Evolutionary conservation across 1,140 invertebrate species (phyloP), one percentile per base, ranked within the genome.

Genomic region (Diabrotica undecimpunctata): DNA sequence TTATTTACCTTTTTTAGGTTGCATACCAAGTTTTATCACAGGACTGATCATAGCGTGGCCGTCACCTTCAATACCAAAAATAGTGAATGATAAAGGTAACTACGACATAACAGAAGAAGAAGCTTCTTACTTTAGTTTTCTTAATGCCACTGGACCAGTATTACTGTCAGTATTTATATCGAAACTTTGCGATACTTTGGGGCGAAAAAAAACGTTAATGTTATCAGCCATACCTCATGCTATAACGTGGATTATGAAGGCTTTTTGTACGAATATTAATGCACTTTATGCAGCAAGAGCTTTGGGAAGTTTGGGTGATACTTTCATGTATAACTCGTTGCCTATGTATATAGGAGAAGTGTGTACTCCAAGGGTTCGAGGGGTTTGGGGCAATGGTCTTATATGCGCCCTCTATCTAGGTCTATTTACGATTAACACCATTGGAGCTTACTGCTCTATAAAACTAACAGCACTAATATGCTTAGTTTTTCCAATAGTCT

Each of bases 321-420:
- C 67, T 6, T 69, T 67, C 41, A 61, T 72, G 35, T 77, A 75
- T 54, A 61, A 69, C 4, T 64, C 69, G 4, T 54, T 76, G n/a
- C 85, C 86, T 0, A 83, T 88, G 73, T 88, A 85, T 71, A 78
- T 89, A 38, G 83, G 85, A 64, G 86, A 88, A 80, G 81, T 90
- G 41, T 81, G 88, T 37, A 83, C 87, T 61, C 78, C 85, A 67
- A 82, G 84, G 62, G 83, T 90, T 1, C 78, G 90, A 12, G 90
- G 91, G 69, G 64, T 59, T 6, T 76, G 72, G 71, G 76, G 76
- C 37, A 74, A 85, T 3, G 82, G 35, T 80, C 83, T 71, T 81
- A 79, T 75, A 5, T 67, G 78, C 6, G 80, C 82, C 13, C 72
- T 80, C 9, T 81, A 81, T 58, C 78, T 87, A 50, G 82, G 81